Base-by-base conservation (phyloP, 2,888 invertebrate genomes). In the Polydrusus tereticollis region DNA sequence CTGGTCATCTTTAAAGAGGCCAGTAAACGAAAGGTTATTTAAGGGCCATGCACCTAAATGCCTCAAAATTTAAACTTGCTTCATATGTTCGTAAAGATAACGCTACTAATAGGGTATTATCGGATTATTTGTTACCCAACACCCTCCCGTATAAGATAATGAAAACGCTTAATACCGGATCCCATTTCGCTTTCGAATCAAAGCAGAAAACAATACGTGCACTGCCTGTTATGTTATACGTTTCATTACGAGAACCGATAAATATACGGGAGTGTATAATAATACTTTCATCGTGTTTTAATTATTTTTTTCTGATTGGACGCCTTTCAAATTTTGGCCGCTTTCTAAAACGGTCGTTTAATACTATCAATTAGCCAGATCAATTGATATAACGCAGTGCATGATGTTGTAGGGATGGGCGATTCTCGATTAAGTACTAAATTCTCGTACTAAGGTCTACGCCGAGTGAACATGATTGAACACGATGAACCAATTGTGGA, bases 341-440 rank as follows among this genome's bases (percentile, higher is more conserved):
- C 67, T 68, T 68, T 68, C 67, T 68, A 68, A 66, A 68, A 59
- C 59, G 67, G 50, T 6, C 67, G 67, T 38, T 68, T 68, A 68
- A 68, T 68, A 47, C 36, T 68, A 68, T 68, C 67, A 59, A 68
- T 68, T 60, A 66, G 66, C n/a, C 29, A 57, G 66, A 57, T 66
- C 66, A 45, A 57, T 58, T 64, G 55, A 64, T 55, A 43, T 57
- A 41, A 65, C 50, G 64, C 38, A 64, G 52, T 45, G 18, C 23
- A 66, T 45, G 57, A 18, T 7, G 66, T 1, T n/a, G 8, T 52
- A 52, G 52, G 4, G 10, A 52, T 29, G 52, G 26, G 52, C 29
- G 29, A 10, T n/a, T 26, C 29, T 52, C 29, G 52, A 52, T 8
- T n/a, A n/a, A n/a, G n/a, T n/a, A n/a, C n/a, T n/a, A n/a, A n/a